Conservation (phyloP, 2,113 vertebrate genomes). For the Poeciliopsis retropinna region DNA sequence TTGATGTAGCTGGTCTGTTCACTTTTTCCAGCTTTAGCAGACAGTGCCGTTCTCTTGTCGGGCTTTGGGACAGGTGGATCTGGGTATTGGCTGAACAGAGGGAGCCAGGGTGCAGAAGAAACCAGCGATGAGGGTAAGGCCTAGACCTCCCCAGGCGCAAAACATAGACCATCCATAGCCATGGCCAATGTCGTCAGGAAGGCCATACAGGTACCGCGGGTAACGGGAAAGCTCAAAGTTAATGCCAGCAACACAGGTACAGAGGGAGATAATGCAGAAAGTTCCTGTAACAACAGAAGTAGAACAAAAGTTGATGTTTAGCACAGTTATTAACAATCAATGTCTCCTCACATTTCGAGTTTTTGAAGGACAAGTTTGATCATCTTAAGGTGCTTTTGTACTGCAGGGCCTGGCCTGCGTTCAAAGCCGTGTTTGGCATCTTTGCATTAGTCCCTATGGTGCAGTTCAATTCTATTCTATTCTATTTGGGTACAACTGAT, state of each 20-base stretch:
- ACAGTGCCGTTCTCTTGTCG: slow-evolving; percentile 96
- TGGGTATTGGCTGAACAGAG: slow-evolving; percentile 94
- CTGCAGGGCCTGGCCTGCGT: too few species aligned
- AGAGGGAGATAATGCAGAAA: slow-evolving; percentile 94
- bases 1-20: slow-evolving; percentile 13
- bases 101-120: slow-evolving; percentile 97
- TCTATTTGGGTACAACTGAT: too few species aligned
- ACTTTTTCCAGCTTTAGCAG: slow-evolving; percentile 81
- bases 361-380: too few species aligned
- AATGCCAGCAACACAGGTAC: slow-evolving; percentile 93
- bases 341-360: too few species aligned
- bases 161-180: slow-evolving; percentile 98
- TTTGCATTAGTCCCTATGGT: too few species aligned
- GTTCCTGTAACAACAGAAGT: slow-evolving; percentile 83
- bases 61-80: slow-evolving; percentile 95
- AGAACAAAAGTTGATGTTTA: slow-evolving; percentile 84
- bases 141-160: slow-evolving; percentile 94
- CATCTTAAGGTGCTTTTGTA: too few species aligned
- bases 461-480: too few species aligned
- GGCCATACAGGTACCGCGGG: slow-evolving; percentile 90
- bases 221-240: slow-evolving; percentile 94
- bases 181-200: slow-evolving; percentile 95
- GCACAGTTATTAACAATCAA: background rate
- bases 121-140: slow-evolving; percentile 91
- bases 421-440: too few species aligned